Evolutionary conservation across 2,888 invertebrate genomes (phyloP).

Genomic region (Lacanobia wlatinum): DNA sequence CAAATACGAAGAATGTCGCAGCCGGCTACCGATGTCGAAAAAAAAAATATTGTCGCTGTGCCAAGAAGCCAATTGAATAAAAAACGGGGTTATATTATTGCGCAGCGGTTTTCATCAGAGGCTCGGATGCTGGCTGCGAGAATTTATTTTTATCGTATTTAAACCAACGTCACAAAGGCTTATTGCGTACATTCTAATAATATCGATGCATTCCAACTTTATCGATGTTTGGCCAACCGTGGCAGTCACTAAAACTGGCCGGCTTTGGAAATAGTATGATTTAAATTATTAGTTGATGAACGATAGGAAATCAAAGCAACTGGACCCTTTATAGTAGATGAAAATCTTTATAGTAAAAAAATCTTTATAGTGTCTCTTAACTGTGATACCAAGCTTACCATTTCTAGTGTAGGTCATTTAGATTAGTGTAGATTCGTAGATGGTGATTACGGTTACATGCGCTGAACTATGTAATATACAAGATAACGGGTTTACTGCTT

Average conservation of each 20-base stretch:
- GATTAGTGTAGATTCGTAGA: neutral
- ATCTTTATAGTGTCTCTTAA: neutral
- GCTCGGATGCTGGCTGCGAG: constrained; percentile 65
- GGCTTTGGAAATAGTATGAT: neutral
- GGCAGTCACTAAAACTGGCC: neutral
- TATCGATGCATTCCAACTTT: constrained; percentile 34
- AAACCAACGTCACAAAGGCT: constrained; percentile 48
- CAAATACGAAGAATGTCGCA: constrained; percentile 49
- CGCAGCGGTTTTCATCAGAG: constrained; percentile 79
- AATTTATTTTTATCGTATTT: constrained; percentile 74
- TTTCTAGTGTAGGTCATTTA: neutral
- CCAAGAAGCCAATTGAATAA: constrained; percentile 84
- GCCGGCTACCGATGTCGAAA: constrained; percentile 71
- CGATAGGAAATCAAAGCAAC: neutral
- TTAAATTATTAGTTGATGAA: neutral
- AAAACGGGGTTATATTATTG: constrained; percentile 81
- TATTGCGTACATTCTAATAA: constrained; percentile 46
- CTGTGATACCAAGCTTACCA: neutral
- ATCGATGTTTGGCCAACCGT: constrained; percentile 16
- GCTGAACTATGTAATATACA: too few relatives aligned
- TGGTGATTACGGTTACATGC: neutral
- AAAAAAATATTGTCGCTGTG: constrained; percentile 83
- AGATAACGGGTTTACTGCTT: too few relatives aligned
- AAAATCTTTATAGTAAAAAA: neutral
- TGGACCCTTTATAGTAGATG: neutral